These are phyloP conservation scores for Acromyrmex echinatior DNA, from an alignment of 1,140 invertebrate genomes.

Conservation along the genomic window DNA sequence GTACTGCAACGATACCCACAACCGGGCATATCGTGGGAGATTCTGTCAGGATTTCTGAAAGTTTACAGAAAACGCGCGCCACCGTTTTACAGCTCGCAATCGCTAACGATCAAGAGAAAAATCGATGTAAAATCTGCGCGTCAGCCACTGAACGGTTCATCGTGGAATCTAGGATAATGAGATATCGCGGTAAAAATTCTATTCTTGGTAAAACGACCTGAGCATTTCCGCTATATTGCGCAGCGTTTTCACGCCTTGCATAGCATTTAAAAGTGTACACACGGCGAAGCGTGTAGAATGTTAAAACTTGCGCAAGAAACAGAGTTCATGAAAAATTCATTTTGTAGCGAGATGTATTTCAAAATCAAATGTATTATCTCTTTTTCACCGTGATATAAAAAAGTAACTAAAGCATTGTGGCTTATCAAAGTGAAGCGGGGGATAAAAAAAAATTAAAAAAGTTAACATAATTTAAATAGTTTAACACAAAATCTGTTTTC, in stretches of 20 bases:
- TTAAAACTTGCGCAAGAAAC: background rate
- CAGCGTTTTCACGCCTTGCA: constrained; percentile 16
- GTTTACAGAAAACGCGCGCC: constrained; percentile 25
- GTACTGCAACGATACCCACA: constrained; percentile 6
- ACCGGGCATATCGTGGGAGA: constrained; percentile 8
- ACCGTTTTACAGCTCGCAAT: background rate
- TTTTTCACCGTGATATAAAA: background rate
- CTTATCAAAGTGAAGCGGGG: background rate
- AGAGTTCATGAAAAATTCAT: constrained; percentile 12
- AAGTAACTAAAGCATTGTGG: background rate
- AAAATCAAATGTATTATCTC: background rate
- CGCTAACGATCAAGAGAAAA: constrained; percentile 31
- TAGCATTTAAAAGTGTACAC: constrained; percentile 5
- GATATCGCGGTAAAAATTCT: constrained; percentile 27
- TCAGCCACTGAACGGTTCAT: background rate
- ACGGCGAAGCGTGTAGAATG: background rate
- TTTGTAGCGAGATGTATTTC: constrained; percentile 3
- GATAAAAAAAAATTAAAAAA: background rate
- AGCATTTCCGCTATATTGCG: constrained; percentile 11
- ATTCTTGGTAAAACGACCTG: constrained; percentile 2
- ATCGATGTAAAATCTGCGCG: constrained; percentile 28
- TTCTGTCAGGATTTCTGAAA: background rate
- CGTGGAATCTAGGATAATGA: constrained; percentile 38
- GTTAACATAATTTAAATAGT: background rate
- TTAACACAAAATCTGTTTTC: background rate